A percentile compares a stretch with the other conserved stretches of the same genome.
Evolutionary conservation across 1,140 invertebrate genomes (phyloP).

Genomic region (Nautilus pompilius): DNA sequence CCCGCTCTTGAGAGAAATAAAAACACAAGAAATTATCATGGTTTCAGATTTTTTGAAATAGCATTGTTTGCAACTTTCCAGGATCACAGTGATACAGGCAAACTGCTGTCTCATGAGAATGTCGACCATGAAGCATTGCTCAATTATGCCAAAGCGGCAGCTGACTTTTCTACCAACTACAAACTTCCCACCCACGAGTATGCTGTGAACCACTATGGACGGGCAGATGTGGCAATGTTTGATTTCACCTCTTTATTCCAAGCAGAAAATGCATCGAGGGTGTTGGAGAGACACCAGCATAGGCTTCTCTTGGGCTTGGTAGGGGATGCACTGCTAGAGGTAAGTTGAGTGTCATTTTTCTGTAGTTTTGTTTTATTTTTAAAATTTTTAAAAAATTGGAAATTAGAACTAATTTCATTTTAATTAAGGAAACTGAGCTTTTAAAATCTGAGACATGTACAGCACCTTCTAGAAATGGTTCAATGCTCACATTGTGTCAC

Average conservation of each 20-base stretch:
- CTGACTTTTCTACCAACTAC: conserved; percentile 91
- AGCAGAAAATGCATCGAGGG: conserved; percentile 85
- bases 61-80: too few relatives aligned
- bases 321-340: conserved; percentile 92
- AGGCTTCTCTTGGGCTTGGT: conserved; percentile 84
- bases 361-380: neutral
- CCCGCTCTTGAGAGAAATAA: too few relatives aligned
- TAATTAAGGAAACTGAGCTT: too few relatives aligned
- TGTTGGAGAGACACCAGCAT: conserved; percentile 75
- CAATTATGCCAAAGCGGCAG: conserved; percentile 91
- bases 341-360: conserved; percentile 40
- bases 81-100: conserved; percentile 87
- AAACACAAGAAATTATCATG: too few relatives aligned
- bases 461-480: too few relatives aligned
- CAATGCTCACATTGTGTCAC: too few relatives aligned
- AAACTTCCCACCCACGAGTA: conserved; percentile 88
- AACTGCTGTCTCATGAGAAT: conserved; percentile 82
- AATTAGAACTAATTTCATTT: too few relatives aligned
- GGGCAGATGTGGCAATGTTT: conserved; percentile 98
- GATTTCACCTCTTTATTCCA: conserved; percentile 99
- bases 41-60: too few relatives aligned
- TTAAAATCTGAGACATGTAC: too few relatives aligned
- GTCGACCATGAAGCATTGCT: conserved; percentile 76
- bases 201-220: conserved; percentile 96
- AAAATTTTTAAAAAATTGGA: too few relatives aligned